Evolutionary conservation across 2,113 vertebrate species (phyloP).

Genomic region (Anguilla rostrata): DNA sequence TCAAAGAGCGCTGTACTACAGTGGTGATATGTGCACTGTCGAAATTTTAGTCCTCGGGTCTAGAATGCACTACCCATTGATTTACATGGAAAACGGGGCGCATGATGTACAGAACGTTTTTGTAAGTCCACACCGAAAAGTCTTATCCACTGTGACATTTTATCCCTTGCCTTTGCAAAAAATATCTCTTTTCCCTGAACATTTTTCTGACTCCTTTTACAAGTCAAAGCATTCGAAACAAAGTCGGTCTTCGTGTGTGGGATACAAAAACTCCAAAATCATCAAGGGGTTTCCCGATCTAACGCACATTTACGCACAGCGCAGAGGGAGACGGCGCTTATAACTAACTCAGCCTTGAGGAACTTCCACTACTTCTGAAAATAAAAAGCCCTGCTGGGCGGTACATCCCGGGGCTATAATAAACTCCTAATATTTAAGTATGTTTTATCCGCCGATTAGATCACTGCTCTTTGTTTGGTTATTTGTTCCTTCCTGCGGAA

Average conservation of each 20-base stretch:
- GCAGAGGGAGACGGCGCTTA: constrained; percentile 5
- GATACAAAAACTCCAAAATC: constrained; percentile 16
- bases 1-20: not conserved
- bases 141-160: not conserved
- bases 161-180: not conserved
- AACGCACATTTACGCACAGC: constrained; percentile 23
- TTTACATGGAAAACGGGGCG: not conserved
- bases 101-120: not conserved
- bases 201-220: not conserved
- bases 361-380: not conserved
- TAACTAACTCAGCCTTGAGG: constrained; percentile 15
- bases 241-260: not conserved
- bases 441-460: constrained; percentile 50
- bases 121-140: not conserved
- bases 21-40: not conserved
- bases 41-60: not conserved
- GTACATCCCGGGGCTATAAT: no score
- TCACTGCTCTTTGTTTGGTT: constrained; percentile 62
- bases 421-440: constrained; percentile 32
- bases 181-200: not conserved
- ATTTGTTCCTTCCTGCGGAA: constrained; percentile 55
- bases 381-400: not conserved
- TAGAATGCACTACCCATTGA: not conserved
- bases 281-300: not conserved
- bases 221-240: not conserved